phyloP scores from a whole-genome alignment of 2,113 vertebrate genomes.

The Smithornis capensis region DNA sequence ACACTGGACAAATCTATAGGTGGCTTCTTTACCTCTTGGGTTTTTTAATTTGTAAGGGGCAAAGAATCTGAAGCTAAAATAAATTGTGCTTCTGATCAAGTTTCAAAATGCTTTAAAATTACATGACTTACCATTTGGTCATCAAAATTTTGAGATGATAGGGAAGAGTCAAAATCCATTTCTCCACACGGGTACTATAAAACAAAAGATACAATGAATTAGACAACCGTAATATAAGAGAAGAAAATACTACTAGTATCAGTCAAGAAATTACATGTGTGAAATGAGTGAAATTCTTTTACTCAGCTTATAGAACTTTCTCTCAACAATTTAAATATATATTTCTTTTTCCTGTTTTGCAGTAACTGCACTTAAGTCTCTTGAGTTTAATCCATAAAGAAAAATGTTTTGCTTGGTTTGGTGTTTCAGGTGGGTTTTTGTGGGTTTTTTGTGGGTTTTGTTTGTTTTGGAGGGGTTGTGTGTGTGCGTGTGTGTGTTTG shows the following conservation, averaged over 20 bases:
- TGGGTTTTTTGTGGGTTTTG: not conserved
- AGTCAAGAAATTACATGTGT: not conserved
- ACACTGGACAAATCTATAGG: not conserved
- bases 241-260: not conserved
- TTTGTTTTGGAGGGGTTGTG: not conserved
- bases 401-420: not conserved
- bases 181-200: constrained; percentile 54
- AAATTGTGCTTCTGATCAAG: not conserved
- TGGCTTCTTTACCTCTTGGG: not conserved
- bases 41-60: not conserved
- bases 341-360: not conserved
- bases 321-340: not conserved
- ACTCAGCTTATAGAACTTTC: not conserved
- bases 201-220: not conserved
- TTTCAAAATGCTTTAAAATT: not conserved
- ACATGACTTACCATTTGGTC: constrained; percentile 68
- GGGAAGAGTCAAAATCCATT: constrained; percentile 61
- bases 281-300: not conserved
- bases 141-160: constrained; percentile 68
- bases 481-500: not conserved
- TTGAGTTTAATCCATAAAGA: not conserved
- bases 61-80: not conserved
- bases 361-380: not conserved
- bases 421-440: not conserved
- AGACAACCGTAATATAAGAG: not conserved